Conservation (phyloP, 2,888 invertebrate genomes). For the Gymnoscelis rufifasciata region DNA sequence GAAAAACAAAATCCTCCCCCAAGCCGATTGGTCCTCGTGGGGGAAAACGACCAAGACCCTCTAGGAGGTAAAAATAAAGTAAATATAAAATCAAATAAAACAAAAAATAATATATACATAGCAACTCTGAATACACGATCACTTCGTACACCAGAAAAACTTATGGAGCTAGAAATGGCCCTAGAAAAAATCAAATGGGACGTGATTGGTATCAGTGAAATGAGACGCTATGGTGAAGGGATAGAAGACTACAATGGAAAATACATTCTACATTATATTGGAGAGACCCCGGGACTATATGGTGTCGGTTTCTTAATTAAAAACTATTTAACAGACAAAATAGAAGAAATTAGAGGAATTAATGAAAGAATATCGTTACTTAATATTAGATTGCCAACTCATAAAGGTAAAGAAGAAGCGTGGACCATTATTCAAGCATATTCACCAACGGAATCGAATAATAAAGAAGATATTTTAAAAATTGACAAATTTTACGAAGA, state of each 20-base stretch:
- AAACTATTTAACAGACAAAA: neutral
- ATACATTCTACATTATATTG: neutral
- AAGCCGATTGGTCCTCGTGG: slow-evolving; percentile 32
- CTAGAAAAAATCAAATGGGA: neutral
- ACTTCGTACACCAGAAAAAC: neutral
- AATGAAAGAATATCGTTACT: neutral
- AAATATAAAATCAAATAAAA: no score
- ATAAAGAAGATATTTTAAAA: neutral
- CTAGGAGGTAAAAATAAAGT: neutral
- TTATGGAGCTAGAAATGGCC: neutral
- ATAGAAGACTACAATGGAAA: neutral
- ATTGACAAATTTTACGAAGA: neutral
- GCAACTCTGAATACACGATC: neutral
- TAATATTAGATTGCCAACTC: neutral
- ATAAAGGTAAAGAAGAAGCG: neutral
- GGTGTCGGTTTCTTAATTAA: neutral
- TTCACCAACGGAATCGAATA: neutral
- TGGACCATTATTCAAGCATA: neutral
- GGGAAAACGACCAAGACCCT: slow-evolving; percentile 25
- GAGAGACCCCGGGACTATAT: neutral
- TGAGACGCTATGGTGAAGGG: neutral
- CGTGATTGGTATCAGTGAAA: neutral
- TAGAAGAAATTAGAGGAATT: neutral
- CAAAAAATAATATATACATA: neutral
- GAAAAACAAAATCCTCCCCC: slow-evolving; percentile 25